Evolutionary conservation across 2,888 invertebrate genomes (phyloP).

Genomic region (Temnothorax ravouxi): DNA sequence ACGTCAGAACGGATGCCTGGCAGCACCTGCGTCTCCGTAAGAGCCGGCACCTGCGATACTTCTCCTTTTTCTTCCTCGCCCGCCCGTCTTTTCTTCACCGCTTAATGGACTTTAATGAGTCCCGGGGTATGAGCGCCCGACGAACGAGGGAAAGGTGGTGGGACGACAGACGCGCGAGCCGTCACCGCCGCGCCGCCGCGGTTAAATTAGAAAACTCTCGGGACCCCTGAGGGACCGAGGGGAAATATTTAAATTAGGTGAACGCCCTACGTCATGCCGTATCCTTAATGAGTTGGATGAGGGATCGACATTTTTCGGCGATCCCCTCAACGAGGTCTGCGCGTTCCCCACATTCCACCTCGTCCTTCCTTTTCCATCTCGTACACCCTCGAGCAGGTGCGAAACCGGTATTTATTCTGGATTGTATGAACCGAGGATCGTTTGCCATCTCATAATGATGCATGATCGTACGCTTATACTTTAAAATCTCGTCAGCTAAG

Average conservation of each 20-base stretch:
- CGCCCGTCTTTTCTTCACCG: conserved; percentile 59
- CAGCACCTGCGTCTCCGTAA: conserved; percentile 60
- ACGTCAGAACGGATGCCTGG: conserved; percentile 3
- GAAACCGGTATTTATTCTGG: conserved; percentile 52
- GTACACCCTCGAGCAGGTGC: conserved; percentile 50
- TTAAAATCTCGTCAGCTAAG: background rate
- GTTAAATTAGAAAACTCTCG: conserved; percentile 78
- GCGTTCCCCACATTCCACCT: conserved; percentile 36
- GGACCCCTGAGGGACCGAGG: conserved; percentile 50
- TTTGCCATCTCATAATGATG: background rate
- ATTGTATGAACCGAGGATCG: conserved; percentile 2
- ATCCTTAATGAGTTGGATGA: conserved; percentile 76
- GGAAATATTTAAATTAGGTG: conserved; percentile 80
- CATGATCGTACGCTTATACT: background rate
- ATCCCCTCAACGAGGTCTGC: conserved; percentile 50
- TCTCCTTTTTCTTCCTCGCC: conserved; percentile 28
- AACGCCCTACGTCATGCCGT: conserved; percentile 73
- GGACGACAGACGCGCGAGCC: conserved; percentile 54
- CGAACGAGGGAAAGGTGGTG: conserved; percentile 15
- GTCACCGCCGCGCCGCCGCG: conserved; percentile 51
- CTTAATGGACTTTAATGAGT: conserved; percentile 75
- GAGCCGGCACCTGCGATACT: conserved; percentile 51
- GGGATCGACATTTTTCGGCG: conserved; percentile 70
- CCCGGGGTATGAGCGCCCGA: conserved; percentile 36
- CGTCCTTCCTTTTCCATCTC: conserved; percentile 11